These are phyloP conservation scores for Xestobium rufovillosum DNA, from an alignment of 2,888 invertebrate genomes.

Conservation along the genomic window DNA sequence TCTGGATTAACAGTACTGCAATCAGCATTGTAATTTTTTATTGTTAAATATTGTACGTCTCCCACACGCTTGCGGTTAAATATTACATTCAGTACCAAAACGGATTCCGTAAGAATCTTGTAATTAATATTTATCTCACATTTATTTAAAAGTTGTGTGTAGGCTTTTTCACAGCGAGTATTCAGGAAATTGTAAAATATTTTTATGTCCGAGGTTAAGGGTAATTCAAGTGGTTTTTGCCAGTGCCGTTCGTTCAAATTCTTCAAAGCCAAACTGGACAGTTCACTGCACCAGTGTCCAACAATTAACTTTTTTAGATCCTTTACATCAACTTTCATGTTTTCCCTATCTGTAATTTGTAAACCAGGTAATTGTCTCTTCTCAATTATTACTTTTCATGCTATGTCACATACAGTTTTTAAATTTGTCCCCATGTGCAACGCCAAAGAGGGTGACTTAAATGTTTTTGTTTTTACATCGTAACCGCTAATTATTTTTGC, in stretches of 20 bases:
- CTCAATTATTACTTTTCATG: slow-evolving; percentile 19
- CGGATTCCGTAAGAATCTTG: slow-evolving; percentile 14
- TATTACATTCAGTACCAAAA: no score
- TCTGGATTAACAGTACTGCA: slow-evolving; percentile 8
- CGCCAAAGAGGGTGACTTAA: slow-evolving; percentile 20
- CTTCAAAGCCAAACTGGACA: slow-evolving; percentile 26
- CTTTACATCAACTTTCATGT: slow-evolving; percentile 17
- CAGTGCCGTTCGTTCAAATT: slow-evolving; percentile 23
- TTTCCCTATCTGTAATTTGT: slow-evolving; percentile 9
- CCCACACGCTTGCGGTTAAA: slow-evolving; percentile 21
- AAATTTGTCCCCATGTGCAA: slow-evolving; percentile 22
- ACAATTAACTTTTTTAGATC: slow-evolving; percentile 17
- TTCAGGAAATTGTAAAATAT: slow-evolving; percentile 19
- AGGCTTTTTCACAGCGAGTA: slow-evolving; percentile 16
- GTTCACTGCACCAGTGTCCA: slow-evolving; percentile 26
- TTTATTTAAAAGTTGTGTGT: slow-evolving; percentile 17
- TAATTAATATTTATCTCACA: slow-evolving; percentile 17
- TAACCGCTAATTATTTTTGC: slow-evolving; percentile 21
- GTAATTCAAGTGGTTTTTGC: slow-evolving; percentile 21
- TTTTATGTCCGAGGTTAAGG: slow-evolving; percentile 23
- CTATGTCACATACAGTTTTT: slow-evolving; percentile 19
- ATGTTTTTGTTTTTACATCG: slow-evolving; percentile 14
- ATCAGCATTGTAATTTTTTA: slow-evolving; percentile 9
- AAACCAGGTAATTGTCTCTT: slow-evolving; percentile 14
- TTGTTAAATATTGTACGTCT: slow-evolving; percentile 12